Evolutionary conservation across 2,113 vertebrate genomes (phyloP), one percentile per base, ranked within the genome.

Genomic region (Pelodiscus sinensis): DNA sequence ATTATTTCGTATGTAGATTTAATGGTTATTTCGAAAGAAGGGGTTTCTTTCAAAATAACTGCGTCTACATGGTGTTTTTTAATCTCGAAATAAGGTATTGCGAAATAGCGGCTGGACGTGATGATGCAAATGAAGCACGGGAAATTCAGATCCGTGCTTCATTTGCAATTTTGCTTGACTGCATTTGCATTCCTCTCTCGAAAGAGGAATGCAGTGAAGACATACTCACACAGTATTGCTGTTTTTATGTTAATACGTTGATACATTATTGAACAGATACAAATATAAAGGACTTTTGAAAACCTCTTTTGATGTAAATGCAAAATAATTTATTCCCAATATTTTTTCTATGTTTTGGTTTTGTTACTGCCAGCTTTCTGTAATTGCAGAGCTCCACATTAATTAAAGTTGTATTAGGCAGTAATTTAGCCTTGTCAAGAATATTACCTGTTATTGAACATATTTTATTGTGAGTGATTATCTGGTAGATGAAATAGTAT

Each of bases 281-380:
- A 90, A 91, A 88, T 81, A 81, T 90, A 95, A 68, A 91, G 35
- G 54, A 68, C 87, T 93, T 75, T 89, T 94, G 91, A 5, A n/a
- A 62, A 62, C n/a, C 9, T 90, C 83, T 94, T 95, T 96, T 92
- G 80, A 84, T 87, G 94, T 92, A 95, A 87, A 81, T 86, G 91
- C 90, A 75, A n/a, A 93, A 79, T 86, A 62, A 51, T 35, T 94
- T 95, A 93, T 96, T 95, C 91, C 92, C 89, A 95, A 89, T 18
- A n/a, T 19, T 90, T 89, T 95, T 90, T 52, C 25, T 65, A 14
- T 29, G 31, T 15, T n/a, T 35, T 19, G 16, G n/a, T n/a, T 77
- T 86, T 78, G 79, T 94, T 87, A 92, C 81, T 86, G 82, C 56
- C 89, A 88, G 87, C 87, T 51, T 87, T 78, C 91, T 57, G 60